Evolutionary conservation across 2,113 vertebrate genomes (phyloP), one percentile per base, ranked within the genome.

Genomic region (Gambusia affinis): DNA sequence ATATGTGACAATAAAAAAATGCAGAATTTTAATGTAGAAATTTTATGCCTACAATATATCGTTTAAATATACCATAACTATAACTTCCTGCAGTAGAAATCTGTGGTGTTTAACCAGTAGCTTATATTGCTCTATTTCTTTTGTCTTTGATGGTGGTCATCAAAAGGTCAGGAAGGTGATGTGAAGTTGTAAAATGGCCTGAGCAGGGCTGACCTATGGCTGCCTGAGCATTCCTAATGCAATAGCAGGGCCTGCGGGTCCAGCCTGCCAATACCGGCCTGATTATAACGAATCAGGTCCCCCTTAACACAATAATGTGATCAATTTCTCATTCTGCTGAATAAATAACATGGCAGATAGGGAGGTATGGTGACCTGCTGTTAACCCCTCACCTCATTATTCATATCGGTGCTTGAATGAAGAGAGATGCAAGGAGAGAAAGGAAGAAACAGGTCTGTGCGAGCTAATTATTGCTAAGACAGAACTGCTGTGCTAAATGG

Each of bases 321-420:
- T 99, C 97, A 99, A 98, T 98, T 98, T 97, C 97, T 97, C 97
- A 97, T 98, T 98, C 96, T 95, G 82, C 95, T 96, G 96, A 97
- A 99, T 98, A 98, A 98, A 98, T 99, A 97, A 97, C 95, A 94
- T 94, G 94, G 94, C 95, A 95, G 95, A 96, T 93, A 93, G 95
- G 95, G 94, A 96, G 90, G 93, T 91, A 89, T 91, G 94, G 89
- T 97, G 97, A 99, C 97, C 97, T 57, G 64, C 93, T 60, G 95
- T 95, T 98, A 96, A 98, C 97, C 97, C 94, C 89, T 93, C 39
- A 78, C 91, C 94, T 97, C 96, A 96, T 97, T 96, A 97, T 96
- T 98, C 96, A 97, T 96, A 97, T 96, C 94, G 92, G 93, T 86
- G 91, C 89, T 93, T 93, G 95, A 95, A 91, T 90, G 83, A 83